These are phyloP conservation scores for Phymastichus coffea DNA, from an alignment of 1,140 invertebrate species.

Conservation along the genomic window DNA sequence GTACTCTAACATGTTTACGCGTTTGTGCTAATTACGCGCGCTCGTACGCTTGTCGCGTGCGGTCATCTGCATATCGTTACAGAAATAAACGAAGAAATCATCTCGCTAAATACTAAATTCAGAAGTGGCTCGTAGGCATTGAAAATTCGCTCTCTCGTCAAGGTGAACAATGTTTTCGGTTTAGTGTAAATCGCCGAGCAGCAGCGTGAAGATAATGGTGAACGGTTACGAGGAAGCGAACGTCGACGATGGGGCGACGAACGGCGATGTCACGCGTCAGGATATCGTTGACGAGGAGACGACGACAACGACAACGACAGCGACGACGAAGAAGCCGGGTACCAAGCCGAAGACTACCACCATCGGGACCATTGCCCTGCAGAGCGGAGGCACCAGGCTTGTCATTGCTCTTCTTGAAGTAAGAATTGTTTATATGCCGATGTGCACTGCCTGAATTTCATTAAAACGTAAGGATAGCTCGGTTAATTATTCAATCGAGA, in stretches of 20 bases:
- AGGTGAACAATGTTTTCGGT: neutral
- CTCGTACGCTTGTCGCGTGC: too few relatives aligned
- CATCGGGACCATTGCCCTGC: slow-evolving; percentile 88
- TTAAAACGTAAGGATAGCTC: too few relatives aligned
- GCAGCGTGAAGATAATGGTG: slow-evolving; percentile 40
- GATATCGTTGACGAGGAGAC: slow-evolving; percentile 32
- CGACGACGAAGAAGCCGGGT: neutral
- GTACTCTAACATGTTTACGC: too few relatives aligned
- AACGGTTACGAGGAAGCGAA: slow-evolving; percentile 44
- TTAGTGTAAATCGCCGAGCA: neutral
- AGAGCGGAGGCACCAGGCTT: slow-evolving; percentile 81
- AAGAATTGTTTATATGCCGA: slow-evolving; percentile 53
- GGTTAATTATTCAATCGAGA: too few relatives aligned
- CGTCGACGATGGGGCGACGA: slow-evolving; percentile 25
- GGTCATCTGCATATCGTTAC: too few relatives aligned
- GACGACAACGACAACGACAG: slow-evolving; percentile 16
- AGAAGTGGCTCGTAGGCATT: too few relatives aligned
- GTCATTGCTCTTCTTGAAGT: slow-evolving; percentile 89
- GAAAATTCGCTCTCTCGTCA: too few relatives aligned
- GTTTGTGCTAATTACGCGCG: too few relatives aligned
- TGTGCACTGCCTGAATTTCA: too few relatives aligned
- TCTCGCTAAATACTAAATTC: too few relatives aligned
- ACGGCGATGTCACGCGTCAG: slow-evolving; percentile 32
- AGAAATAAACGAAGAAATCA: too few relatives aligned
- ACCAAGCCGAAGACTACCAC: slow-evolving; percentile 68